Percentiles rank a stretch among this genome's conserved stretches.
Evolutionary conservation across 2,888 invertebrate genomes (phyloP).

Genomic region (Drosophila mimica): DNA sequence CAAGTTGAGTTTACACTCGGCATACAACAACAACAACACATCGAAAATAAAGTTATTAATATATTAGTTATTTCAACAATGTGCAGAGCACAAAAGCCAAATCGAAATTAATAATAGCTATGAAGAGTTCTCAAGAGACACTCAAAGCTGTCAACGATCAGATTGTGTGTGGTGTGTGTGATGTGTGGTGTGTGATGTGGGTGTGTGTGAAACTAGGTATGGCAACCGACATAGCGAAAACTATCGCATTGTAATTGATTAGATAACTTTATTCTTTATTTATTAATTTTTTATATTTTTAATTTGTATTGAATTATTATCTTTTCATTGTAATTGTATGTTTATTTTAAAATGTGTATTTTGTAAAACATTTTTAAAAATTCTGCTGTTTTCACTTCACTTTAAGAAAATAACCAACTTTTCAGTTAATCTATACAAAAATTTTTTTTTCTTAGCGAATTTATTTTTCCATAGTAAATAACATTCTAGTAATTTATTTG

Average conservation of each 20-base stretch:
- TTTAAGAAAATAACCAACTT: no score
- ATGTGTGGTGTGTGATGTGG: constrained; percentile 30
- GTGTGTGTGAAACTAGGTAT: constrained; percentile 46
- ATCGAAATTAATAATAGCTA: constrained; percentile 32
- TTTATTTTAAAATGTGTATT: not conserved
- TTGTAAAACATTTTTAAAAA: no score
- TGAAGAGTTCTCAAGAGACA: constrained; percentile 42
- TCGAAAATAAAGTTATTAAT: constrained; percentile 47
- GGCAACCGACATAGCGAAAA: constrained; percentile 15
- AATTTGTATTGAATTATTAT: not conserved
- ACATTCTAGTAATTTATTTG: not conserved
- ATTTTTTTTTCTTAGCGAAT: not conserved
- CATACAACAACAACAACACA: constrained; percentile 30
- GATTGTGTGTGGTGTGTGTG: not conserved
- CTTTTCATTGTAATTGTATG: not conserved
- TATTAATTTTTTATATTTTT: not conserved
- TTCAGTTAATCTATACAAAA: no score
- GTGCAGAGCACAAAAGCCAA: constrained; percentile 15
- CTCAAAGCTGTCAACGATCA: constrained; percentile 55
- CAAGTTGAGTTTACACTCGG: constrained; percentile 16
- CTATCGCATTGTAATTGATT: constrained; percentile 8
- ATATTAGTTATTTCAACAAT: constrained; percentile 52
- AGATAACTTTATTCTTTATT: not conserved
- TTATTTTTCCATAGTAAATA: not conserved
- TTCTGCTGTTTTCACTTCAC: no score